phyloP scores from a whole-genome alignment of 2,797 vertebrate genomes.

The Cryptoblepharus egeriae region DNA sequence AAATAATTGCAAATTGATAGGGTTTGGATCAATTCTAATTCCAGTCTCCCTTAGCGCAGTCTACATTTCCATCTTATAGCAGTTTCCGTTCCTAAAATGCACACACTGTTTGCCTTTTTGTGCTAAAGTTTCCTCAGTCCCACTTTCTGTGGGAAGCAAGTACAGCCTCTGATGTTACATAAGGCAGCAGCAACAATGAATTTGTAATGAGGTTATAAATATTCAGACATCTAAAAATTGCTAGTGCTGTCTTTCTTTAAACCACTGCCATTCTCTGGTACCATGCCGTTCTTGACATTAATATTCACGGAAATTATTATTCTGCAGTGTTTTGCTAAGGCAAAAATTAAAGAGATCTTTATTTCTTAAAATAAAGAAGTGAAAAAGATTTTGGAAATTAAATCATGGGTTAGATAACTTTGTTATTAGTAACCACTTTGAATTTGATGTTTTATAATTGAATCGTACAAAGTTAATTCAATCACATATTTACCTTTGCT shows the following conservation, averaged over 20 bases:
- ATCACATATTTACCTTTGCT: background rate
- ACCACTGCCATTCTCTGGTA: constrained; percentile 29
- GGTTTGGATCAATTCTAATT: background rate
- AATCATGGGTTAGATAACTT: constrained; percentile 13
- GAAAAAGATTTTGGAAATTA: constrained; percentile 20
- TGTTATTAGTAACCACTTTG: constrained; percentile 10
- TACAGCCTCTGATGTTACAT: constrained; percentile 37
- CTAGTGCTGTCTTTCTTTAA: background rate
- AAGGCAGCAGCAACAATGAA: constrained; percentile 43
- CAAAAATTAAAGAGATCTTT: background rate
- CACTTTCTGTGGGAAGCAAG: constrained; percentile 10
- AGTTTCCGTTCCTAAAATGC: constrained; percentile 19
- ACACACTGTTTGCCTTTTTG: background rate
- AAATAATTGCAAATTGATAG: too few relatives aligned
- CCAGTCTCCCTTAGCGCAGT: background rate
- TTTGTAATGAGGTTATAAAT: constrained; percentile 54
- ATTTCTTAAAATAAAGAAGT: background rate
- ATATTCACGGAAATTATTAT: constrained; percentile 39
- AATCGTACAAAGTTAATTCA: constrained; percentile 33
- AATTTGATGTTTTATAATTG: background rate
- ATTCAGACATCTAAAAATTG: constrained; percentile 56
- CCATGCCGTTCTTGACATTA: constrained; percentile 5
- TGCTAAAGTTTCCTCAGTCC: background rate
- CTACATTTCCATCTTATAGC: background rate
- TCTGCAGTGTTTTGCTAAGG: constrained; percentile 13